Base-by-base conservation (phyloP, 2,888 invertebrate genomes). In the Ectemnius continuus region DNA sequence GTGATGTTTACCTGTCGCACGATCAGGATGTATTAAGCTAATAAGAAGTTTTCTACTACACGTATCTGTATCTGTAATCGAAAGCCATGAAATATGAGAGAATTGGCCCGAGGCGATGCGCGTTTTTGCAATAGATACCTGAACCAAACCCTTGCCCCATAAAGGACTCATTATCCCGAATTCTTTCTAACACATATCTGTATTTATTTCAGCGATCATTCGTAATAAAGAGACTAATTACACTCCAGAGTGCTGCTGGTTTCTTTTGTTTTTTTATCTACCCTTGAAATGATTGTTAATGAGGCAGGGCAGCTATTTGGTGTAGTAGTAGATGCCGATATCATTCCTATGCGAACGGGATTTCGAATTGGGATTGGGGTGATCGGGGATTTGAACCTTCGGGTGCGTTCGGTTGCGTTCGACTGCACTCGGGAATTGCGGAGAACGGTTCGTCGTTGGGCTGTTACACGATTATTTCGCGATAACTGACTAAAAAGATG, bases 1-100 rank as follows among this genome's bases (percentile, higher is more conserved):
- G 36, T 46, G 26, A 56, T 26, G 28, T 16, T 20, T 36, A 20
- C 13, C 26, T 0, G 28, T 14, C 6, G 65, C 26, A 60, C 56
- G 6, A 57, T 36, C 52, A 46, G 23, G 23, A 72, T 69, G 69
- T 83, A 80, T 87, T 85, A 81, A 87, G 88, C 82, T 88, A 60
- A 90, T 87, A 87, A 87, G 86, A 82, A 85, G 76, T 71, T 78
- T 75, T 76, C 76, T 85, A 85, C 90, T 90, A 89, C 88, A 90
- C 87, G 70, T 75, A 68, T 36, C 36, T 8, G 36, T 36, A 23
- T 23, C 11, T 36, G 36, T 36, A 36, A 36, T 36, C 6, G 0
- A 72, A 79, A 57, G 20, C 23, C 36, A 73, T 64, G 20, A 58
- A 71, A 60, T 57, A 36, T 64, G 20, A 59, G 67, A 11, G 11